These are phyloP conservation scores for Neria commutata DNA, from an alignment of 2,888 invertebrate genomes.

Conservation along the genomic window DNA sequence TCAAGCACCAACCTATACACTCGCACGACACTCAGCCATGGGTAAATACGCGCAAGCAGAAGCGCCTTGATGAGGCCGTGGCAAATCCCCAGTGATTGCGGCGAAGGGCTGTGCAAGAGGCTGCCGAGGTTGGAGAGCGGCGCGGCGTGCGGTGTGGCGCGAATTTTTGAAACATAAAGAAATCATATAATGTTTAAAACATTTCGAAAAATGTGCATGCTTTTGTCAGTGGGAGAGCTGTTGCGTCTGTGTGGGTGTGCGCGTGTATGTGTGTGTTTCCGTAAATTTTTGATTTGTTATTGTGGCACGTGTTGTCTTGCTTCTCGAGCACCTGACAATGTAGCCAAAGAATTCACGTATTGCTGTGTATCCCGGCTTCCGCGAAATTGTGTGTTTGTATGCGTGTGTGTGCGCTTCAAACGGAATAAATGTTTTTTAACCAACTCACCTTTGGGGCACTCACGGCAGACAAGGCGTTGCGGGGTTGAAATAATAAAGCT, in stretches of 20 bases:
- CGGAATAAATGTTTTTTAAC: conserved; percentile 36
- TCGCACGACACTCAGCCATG: neutral
- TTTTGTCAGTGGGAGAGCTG: too few species aligned
- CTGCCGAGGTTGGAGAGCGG: neutral
- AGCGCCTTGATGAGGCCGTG: conserved; percentile 10
- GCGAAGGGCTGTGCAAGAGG: too few species aligned
- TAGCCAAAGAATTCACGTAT: neutral
- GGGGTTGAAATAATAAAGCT: too few species aligned
- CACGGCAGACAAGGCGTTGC: too few species aligned
- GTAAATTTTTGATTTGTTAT: conserved; percentile 53
- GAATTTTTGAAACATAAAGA: conserved; percentile 16
- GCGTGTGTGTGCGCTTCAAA: conserved; percentile 13
- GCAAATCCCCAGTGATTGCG: neutral
- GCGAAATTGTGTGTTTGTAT: neutral
- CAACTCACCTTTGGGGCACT: conserved; percentile 35
- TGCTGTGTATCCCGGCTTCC: neutral
- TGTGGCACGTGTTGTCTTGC: conserved; percentile 54
- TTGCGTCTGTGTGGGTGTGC: neutral
- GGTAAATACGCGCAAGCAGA: conserved; percentile 11
- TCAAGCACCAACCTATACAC: conserved; percentile 9
- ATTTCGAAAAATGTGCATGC: conserved; percentile 6
- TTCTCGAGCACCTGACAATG: conserved; percentile 18
- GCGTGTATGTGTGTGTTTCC: conserved; percentile 25
- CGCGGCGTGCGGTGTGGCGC: neutral
- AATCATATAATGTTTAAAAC: conserved; percentile 20